Conservation (phyloP, 1,140 invertebrate genomes). For the Leptopilina clavipes region DNA sequence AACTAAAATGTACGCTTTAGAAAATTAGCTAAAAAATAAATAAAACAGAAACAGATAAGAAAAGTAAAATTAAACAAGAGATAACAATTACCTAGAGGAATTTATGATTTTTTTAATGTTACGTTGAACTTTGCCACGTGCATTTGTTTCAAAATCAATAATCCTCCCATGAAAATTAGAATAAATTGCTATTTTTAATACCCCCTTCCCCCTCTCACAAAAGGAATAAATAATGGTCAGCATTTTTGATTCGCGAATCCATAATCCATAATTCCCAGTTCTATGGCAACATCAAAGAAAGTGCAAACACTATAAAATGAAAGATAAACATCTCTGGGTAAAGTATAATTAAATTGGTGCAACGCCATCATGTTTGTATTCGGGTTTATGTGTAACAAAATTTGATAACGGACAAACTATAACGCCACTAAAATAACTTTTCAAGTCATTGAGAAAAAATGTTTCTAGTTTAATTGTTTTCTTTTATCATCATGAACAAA, state of each 20-base stretch:
- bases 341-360: constrained; percentile 22
- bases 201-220: neutral
- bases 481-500: too few species aligned
- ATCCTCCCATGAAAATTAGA: neutral
- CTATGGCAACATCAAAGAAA: neutral
- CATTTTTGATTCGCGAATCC: neutral
- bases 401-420: neutral
- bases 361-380: constrained; percentile 11
- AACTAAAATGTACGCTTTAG: neutral
- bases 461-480: neutral
- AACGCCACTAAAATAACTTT: neutral
- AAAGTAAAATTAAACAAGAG: constrained; percentile 11
- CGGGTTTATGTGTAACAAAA: neutral
- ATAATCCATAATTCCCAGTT: neutral
- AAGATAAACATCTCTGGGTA: constrained; percentile 8
- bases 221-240: neutral
- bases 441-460: neutral
- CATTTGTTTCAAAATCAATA: neutral
- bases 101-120: too few species aligned
- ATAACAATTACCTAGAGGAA: neutral
- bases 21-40: neutral
- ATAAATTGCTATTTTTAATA: neutral
- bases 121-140: neutral
- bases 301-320: constrained; percentile 19
- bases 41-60: neutral